Base-by-base conservation (phyloP, 1,140 invertebrate species). In the Archivesica marissinica region DNA sequence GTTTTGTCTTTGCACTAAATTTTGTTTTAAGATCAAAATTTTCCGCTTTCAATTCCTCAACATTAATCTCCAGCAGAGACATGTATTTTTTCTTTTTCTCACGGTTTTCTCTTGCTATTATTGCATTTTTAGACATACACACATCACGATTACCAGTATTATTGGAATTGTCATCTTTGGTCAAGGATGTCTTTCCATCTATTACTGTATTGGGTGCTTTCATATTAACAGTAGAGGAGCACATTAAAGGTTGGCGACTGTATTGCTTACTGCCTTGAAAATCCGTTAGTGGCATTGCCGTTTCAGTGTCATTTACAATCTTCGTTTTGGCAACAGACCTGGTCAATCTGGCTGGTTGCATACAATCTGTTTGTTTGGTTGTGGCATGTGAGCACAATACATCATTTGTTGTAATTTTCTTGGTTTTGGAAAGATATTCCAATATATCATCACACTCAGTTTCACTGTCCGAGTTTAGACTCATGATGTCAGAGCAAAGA, bases 81-180 rank as follows among this genome's bases (percentile, higher is more conserved):
- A 70, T 28, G 41, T 72, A 47, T 20, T 72, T 25, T 72, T 81
- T 81, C 66, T 81, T 66, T 41, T 56, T 81, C 38, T 70, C 61
- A 47, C 79, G 61, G 9, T 70, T 56, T 70, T 70, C 64, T 70
- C 79, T 25, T 6, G 79, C 61, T 30, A 47, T 15, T 1, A 81
- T 81, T 20, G 79, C 79, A 70, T 56, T 72, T 72, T 70, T 70
- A 25, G 15, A 44, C 59, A 79, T 66, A 33, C 77, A 68, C 50
- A 23, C 47, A 6, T 64, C 59, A 11, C 17, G 20, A 35, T 17
- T 33, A 15, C 38, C n/a, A 35, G 11, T 17, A 35, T 20, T 35
- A 6, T 6, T 6, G 20, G 11, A 3, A 35, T 20, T 35, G 3
- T 6, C 3, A 7, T 3, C 2, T 35, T 13, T 13, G 15, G 1